Evolutionary conservation across 2,113 vertebrate genomes (phyloP).

Genomic region (Glareola pratincola): DNA sequence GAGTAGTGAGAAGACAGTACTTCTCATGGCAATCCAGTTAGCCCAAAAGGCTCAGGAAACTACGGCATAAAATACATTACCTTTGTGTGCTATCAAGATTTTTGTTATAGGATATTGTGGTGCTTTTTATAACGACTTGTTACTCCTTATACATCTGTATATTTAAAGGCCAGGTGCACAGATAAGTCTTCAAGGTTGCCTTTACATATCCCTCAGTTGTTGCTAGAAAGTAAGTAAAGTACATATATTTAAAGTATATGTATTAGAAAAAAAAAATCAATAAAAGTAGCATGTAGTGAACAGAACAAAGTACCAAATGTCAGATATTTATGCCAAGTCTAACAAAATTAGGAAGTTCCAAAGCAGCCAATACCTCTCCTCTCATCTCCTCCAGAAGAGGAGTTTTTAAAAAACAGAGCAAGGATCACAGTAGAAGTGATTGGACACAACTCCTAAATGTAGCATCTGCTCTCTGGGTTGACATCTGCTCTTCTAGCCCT

Average conservation of each 20-base stretch:
- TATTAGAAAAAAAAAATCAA: background rate
- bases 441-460: background rate
- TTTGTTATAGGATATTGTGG: background rate
- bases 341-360: background rate
- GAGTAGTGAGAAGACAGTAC: background rate
- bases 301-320: background rate
- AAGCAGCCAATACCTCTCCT: background rate
- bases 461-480: background rate
- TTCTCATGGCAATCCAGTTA: background rate
- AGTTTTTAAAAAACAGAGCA: background rate
- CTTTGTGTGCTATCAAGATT: background rate
- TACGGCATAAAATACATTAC: background rate
- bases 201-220: background rate
- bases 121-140: background rate
- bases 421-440: background rate
- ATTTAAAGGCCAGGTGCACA: background rate
- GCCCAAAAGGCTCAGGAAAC: background rate
- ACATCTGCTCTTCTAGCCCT: background rate
- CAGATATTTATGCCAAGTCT: background rate
- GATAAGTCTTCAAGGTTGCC: background rate
- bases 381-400: background rate
- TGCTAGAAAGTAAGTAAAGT: background rate
- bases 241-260: background rate
- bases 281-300: background rate
- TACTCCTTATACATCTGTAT: background rate